These are phyloP conservation scores for Sigmodon hispidus DNA, from an alignment of 2,113 vertebrate genomes.

Conservation along the genomic window DNA sequence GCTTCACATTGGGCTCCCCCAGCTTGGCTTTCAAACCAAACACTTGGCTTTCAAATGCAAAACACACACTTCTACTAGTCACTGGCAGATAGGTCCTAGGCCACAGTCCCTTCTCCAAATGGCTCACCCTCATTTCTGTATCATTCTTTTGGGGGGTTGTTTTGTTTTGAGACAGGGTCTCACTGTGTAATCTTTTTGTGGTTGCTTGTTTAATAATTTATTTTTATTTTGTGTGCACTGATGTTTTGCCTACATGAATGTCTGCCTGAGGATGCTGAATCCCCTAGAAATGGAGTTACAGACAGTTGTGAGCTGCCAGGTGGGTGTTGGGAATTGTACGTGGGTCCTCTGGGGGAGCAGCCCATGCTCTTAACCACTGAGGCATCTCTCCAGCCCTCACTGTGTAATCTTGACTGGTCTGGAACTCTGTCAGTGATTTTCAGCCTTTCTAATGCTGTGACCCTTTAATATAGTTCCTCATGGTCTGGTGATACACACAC, in stretches of 20 bases:
- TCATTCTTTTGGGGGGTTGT: background rate
- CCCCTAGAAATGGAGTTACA: too few relatives aligned
- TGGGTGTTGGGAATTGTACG: too few relatives aligned
- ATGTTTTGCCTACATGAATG: too few relatives aligned
- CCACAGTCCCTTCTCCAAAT: background rate
- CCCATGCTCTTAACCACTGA: too few relatives aligned
- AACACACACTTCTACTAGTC: background rate
- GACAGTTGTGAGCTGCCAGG: too few relatives aligned
- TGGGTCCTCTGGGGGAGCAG: too few relatives aligned
- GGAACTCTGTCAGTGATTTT: background rate
- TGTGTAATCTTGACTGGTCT: background rate
- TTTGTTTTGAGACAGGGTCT: background rate
- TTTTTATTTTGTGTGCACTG: too few relatives aligned
- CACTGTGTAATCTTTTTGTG: background rate
- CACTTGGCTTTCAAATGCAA: too few relatives aligned
- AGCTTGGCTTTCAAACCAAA: fast-evolving
- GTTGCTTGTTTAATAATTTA: too few relatives aligned
- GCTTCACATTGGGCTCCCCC: background rate
- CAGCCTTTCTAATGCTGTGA: background rate
- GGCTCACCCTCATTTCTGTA: background rate
- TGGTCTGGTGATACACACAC: background rate
- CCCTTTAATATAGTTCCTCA: background rate
- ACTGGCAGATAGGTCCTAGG: fast-evolving
- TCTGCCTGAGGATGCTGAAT: too few relatives aligned
- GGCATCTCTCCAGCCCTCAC: too few relatives aligned